These are phyloP conservation scores for Brachyistius frenatus DNA, from an alignment of 2,113 vertebrate species.

Conservation along the genomic window DNA sequence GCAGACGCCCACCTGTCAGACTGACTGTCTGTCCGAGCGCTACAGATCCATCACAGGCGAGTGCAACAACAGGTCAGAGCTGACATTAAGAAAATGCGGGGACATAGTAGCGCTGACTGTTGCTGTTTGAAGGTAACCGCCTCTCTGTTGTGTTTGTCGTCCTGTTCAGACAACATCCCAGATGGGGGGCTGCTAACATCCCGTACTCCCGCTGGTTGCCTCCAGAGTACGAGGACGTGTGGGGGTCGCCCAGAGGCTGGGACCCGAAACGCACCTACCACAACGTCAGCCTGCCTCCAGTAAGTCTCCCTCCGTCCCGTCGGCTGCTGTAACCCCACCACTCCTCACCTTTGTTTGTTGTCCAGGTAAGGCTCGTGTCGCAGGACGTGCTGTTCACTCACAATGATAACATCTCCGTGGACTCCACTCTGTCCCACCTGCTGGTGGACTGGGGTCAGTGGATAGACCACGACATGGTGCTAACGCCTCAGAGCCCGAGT, in stretches of 20 bases:
- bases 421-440: slow-evolving; percentile 83
- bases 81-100: neutral
- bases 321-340: neutral
- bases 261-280: slow-evolving; percentile 78
- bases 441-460: slow-evolving; percentile 88
- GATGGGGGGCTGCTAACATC: slow-evolving; percentile 84
- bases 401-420: slow-evolving; percentile 85
- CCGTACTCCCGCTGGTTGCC: slow-evolving; percentile 85
- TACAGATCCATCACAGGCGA: slow-evolving; percentile 85
- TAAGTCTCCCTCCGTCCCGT: slow-evolving; percentile 40
- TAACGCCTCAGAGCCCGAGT: slow-evolving; percentile 86
- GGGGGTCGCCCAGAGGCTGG: slow-evolving; percentile 83
- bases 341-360: neutral
- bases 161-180: slow-evolving; percentile 75
- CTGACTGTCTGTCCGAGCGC: slow-evolving; percentile 80
- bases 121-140: neutral
- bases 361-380: slow-evolving; percentile 84
- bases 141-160: neutral
- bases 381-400: slow-evolving; percentile 84
- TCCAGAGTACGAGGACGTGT: slow-evolving; percentile 83
- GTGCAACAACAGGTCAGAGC: slow-evolving; percentile 85
- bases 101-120: accelerated
- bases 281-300: slow-evolving; percentile 82
- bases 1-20: slow-evolving; percentile 72
- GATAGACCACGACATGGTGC: slow-evolving; percentile 86